Evolutionary conservation across 2,888 invertebrate genomes (phyloP).

Genomic region (Acheta domesticus): DNA sequence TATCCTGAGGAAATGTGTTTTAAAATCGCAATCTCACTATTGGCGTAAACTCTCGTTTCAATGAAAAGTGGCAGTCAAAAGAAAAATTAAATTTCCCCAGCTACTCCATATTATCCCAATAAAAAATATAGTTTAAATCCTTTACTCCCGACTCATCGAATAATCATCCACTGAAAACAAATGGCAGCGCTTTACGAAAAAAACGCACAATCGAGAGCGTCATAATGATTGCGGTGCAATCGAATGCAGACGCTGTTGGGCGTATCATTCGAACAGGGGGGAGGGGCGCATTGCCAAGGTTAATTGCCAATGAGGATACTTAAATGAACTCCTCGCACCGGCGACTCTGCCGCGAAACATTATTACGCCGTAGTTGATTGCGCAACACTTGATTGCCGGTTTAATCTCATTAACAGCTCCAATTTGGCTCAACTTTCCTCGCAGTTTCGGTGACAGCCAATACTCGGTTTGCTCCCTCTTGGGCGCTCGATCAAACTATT

Average conservation of each 20-base stretch:
- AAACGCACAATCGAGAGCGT: not conserved
- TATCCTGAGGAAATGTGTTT: too few species aligned
- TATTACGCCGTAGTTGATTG: not conserved
- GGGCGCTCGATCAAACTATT: too few species aligned
- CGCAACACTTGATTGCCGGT: not conserved
- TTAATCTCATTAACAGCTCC: constrained; percentile 1
- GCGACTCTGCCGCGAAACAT: constrained; percentile 1
- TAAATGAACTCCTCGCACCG: not conserved
- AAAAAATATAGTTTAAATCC: too few species aligned
- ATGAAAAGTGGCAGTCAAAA: too few species aligned
- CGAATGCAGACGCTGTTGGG: not conserved
- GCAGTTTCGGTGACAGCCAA: not conserved
- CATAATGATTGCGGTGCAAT: not conserved
- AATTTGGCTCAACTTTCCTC: not conserved
- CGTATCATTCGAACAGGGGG: not conserved
- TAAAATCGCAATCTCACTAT: too few species aligned
- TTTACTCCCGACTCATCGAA: too few species aligned
- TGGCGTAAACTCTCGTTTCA: too few species aligned
- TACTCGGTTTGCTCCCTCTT: too few species aligned
- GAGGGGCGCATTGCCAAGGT: not conserved
- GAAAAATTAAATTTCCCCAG: too few species aligned
- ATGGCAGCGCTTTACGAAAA: not conserved
- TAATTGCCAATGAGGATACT: not conserved
- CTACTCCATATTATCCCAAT: too few species aligned
- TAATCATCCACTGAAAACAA: not conserved